Base-by-base conservation (phyloP, 2,113 vertebrate genomes). In the Casuarius casuarius region DNA sequence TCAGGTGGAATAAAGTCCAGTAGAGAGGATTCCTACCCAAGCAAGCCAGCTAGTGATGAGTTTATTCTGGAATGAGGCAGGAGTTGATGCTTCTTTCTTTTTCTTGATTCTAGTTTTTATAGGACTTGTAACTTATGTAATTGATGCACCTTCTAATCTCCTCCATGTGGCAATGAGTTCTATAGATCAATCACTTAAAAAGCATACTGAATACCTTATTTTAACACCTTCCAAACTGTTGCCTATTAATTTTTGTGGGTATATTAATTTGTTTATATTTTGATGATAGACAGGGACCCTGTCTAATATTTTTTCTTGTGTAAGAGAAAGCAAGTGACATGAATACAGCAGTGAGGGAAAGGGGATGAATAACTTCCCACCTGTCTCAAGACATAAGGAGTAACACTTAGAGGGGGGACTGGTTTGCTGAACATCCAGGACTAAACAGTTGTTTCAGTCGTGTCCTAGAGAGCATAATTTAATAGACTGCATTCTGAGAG, bases 381-480 rank as follows among this genome's bases (percentile, higher is more conserved):
- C 7, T 88, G 10, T 82, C 66, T 84, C 74, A 40, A 73, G 58
- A 38, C 33, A 31, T 29, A 49, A 44, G 35, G 75, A 29, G 29
- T 15, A 76, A 9, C 12, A 4, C 70, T 73, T 83, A 56, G 7
- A 26, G 29, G 18, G 9, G 61, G 78, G 65, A 25, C 18, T 87
- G 58, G 11, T 70, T 91, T 95, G 26, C 72, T 91, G 75, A 23
- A 58, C 16, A 22, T 84, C 56, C 49, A 62, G 70, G 25, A 56
- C 52, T 58, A 90, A 38, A 42, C 33, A 62, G 40, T 80, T 91
- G 26, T 86, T 94, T 61, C 42, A 11, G n/a, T 87, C 66, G 35
- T 56, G 19, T 94, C 84, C 87, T 71, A 87, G 31, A 94, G 81
- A 61, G 52, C 82, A 58, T 84, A 93, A 94, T 94, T 92, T 80